These are phyloP conservation scores for Rhinopomastus cyanomelas DNA, from an alignment of 2,113 vertebrate genomes.

Conservation along the genomic window DNA sequence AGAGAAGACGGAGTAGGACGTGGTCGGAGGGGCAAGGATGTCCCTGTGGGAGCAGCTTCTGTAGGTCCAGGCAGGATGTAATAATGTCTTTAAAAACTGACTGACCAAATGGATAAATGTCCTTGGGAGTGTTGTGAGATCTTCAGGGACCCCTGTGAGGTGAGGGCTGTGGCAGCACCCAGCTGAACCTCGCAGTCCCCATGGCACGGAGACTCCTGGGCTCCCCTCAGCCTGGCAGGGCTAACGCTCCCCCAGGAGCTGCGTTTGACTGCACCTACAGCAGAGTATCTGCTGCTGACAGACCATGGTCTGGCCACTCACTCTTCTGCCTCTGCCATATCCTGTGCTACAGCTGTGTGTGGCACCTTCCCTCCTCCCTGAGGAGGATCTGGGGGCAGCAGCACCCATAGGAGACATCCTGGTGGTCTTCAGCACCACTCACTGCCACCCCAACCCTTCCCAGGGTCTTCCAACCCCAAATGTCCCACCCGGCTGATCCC, in stretches of 20 bases:
- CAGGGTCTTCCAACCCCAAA: rapidly evolving
- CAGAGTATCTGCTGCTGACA: neutral
- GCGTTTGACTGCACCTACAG: neutral
- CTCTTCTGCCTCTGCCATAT: neutral
- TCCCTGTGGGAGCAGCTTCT: rapidly evolving
- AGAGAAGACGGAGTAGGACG: neutral
- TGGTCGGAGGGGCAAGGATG: neutral
- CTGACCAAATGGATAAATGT: neutral
- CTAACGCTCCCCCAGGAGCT: neutral
- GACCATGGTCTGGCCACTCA: neutral
- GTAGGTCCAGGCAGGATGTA: neutral
- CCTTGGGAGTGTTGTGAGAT: neutral
- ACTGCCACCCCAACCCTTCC: neutral
- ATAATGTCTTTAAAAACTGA: neutral
- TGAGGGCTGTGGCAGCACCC: neutral
- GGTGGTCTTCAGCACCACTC: neutral
- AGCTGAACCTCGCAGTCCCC: neutral
- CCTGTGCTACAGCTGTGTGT: neutral
- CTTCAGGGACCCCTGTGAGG: no score
- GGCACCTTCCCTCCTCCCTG: neutral
- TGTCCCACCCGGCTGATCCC: neutral
- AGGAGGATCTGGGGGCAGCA: neutral
- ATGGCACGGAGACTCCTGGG: neutral
- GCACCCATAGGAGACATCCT: neutral
- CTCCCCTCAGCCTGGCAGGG: neutral